phyloP scores from a whole-genome alignment of 2,113 vertebrate species.

The Odontesthes bonariensis region DNA sequence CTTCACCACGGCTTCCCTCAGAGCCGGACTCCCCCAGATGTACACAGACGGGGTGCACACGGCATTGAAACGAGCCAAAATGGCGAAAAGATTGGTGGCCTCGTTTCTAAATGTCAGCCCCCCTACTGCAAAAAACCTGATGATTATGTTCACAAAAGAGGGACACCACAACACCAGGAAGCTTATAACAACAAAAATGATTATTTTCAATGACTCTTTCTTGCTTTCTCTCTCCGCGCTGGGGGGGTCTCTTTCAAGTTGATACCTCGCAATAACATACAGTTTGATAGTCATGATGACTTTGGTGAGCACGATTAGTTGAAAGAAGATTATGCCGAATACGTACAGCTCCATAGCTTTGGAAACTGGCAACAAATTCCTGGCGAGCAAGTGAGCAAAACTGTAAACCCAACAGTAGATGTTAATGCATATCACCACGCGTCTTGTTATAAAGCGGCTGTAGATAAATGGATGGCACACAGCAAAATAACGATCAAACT shows the following conservation, averaged over 20 bases:
- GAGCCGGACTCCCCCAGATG: constrained; percentile 76
- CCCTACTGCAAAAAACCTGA: constrained; percentile 37
- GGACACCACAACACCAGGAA: constrained; percentile 78
- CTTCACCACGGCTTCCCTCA: constrained; percentile 59
- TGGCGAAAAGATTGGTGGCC: constrained; percentile 74
- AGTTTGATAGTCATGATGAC: constrained; percentile 80
- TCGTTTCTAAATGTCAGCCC: constrained; percentile 72
- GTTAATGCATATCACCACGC: constrained; percentile 58
- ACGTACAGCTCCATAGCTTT: constrained; percentile 57
- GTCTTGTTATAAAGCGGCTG: constrained; percentile 59
- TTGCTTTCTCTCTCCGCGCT: constrained; percentile 72
- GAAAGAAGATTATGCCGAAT: constrained; percentile 49
- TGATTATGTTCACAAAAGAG: constrained; percentile 77
- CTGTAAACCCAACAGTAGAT: constrained; percentile 70
- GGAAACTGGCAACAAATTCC: constrained; percentile 57
- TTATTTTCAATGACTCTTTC: constrained; percentile 74
- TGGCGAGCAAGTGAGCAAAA: constrained; percentile 20
- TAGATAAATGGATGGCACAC: constrained; percentile 75
- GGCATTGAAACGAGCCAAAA: constrained; percentile 75
- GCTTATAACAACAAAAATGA: constrained; percentile 76
- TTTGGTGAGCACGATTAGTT: constrained; percentile 71
- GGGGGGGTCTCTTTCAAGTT: constrained; percentile 70
- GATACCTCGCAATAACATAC: constrained; percentile 72
- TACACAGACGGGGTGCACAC: constrained; percentile 75
- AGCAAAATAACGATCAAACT: constrained; percentile 78